phyloP scores from a whole-genome alignment of 1,140 invertebrate genomes.

The Conus betulinus region DNA sequence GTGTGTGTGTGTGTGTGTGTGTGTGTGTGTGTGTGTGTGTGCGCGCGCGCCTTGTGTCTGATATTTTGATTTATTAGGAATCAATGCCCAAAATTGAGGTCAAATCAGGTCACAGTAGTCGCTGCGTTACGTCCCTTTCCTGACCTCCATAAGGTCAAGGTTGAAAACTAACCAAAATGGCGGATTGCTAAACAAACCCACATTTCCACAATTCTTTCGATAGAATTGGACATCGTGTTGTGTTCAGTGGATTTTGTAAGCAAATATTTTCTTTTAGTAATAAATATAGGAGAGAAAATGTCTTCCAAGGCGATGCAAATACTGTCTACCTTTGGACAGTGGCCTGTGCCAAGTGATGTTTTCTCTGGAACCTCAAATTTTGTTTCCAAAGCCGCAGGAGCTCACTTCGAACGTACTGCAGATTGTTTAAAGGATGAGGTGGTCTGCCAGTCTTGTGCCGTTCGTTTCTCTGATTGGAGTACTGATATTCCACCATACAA shows the following conservation, averaged over 20 bases:
- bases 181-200: slow-evolving; percentile 15
- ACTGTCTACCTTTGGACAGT: slow-evolving; percentile 6
- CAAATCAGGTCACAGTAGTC: background rate
- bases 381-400: slow-evolving; percentile 9
- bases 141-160: background rate
- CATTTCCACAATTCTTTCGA: background rate
- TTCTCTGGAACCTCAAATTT: background rate
- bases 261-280: background rate
- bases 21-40: background rate
- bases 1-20: background rate
- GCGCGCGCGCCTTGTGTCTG: background rate
- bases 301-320: background rate
- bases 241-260: background rate
- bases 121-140: background rate
- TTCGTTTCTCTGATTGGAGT: background rate
- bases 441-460: slow-evolving; percentile 4
- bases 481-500: background rate
- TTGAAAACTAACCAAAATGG: background rate
- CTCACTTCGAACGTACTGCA: background rate
- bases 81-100: background rate
- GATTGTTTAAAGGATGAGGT: background rate
- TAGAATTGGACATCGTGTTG: background rate
- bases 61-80: too few relatives aligned
- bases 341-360: slow-evolving; percentile 14
- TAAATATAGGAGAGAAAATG: background rate